Conservation (phyloP, 2,888 invertebrate species). For the Chydorus sphaericus region DNA sequence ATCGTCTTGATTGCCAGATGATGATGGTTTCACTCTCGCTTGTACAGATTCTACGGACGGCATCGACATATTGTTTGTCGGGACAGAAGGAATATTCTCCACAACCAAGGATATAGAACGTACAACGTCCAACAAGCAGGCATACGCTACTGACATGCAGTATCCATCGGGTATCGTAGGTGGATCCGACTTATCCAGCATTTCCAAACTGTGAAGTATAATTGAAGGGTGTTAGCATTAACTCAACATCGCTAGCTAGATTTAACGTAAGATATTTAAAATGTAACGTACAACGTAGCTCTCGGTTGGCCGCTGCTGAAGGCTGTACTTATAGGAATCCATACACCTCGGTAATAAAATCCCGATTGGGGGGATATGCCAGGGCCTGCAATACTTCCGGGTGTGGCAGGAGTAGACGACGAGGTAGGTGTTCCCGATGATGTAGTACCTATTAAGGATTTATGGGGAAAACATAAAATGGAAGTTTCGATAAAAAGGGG, state of each 20-base stretch:
- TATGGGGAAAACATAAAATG: neutral
- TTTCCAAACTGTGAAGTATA: constrained; percentile 57
- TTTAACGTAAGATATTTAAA: constrained; percentile 7
- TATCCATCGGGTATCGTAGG: constrained; percentile 92
- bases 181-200: constrained; percentile 89
- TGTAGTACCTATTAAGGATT: neutral
- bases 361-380: constrained; percentile 76
- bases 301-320: constrained; percentile 74
- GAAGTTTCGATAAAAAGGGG: neutral
- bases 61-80: constrained; percentile 16
- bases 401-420: too few species aligned
- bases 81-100: constrained; percentile 36
- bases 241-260: neutral
- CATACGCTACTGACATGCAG: constrained; percentile 89
- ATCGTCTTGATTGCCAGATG: constrained; percentile 26
- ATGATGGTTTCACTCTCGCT: constrained; percentile 8
- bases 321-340: constrained; percentile 73
- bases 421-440: too few species aligned
- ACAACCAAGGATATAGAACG: constrained; percentile 64
- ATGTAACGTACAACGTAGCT: constrained; percentile 66
- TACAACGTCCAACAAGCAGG: constrained; percentile 81
- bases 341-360: constrained; percentile 82
- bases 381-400: constrained; percentile 51
- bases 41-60: constrained; percentile 4
- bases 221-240: constrained; percentile 13